Conservation (phyloP, 2,888 invertebrate species). For the Malachius bipustulatus region DNA sequence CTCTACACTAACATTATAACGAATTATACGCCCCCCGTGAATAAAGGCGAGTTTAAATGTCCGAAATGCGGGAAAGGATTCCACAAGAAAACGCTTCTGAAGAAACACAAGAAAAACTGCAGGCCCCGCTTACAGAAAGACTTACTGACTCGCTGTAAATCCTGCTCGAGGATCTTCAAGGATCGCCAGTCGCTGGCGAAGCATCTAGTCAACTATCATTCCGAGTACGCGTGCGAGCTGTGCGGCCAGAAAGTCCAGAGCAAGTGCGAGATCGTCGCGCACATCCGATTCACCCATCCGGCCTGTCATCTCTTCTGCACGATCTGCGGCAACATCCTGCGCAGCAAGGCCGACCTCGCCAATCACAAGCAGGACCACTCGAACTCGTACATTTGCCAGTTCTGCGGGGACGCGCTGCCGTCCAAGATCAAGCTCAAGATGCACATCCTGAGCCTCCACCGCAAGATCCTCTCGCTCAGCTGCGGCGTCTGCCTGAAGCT, state of each 20-base stretch:
- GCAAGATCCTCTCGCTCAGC: slow-evolving; percentile 43
- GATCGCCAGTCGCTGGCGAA: slow-evolving; percentile 43
- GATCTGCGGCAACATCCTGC: slow-evolving; percentile 42
- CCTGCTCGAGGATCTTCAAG: slow-evolving; percentile 45
- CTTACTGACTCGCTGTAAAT: slow-evolving; percentile 43
- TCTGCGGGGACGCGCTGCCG: slow-evolving; percentile 45
- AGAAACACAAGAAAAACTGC: slow-evolving; percentile 48
- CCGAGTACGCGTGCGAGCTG: slow-evolving; percentile 42
- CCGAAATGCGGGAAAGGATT: slow-evolving; percentile 45
- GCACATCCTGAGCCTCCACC: slow-evolving; percentile 44
- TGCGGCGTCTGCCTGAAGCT: slow-evolving; percentile 47
- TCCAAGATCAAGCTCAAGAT: slow-evolving; percentile 47
- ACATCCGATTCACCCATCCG: slow-evolving; percentile 44
- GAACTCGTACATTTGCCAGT: slow-evolving; percentile 43
- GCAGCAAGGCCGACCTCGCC: slow-evolving; percentile 40
- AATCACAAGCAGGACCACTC: slow-evolving; percentile 43
- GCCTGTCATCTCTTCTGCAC: slow-evolving; percentile 42
- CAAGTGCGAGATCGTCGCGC: slow-evolving; percentile 45
- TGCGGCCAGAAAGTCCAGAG: slow-evolving; percentile 43
- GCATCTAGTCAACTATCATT: slow-evolving; percentile 44
- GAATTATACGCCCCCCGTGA: slow-evolving; percentile 36
- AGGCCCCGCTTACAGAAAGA: slow-evolving; percentile 39
- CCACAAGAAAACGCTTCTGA: slow-evolving; percentile 42
- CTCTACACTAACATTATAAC: slow-evolving; percentile 37
- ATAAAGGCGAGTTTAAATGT: slow-evolving; percentile 40